phyloP scores from a whole-genome alignment of 2,797 vertebrate species.

The Microctenopoma lineatum region DNA sequence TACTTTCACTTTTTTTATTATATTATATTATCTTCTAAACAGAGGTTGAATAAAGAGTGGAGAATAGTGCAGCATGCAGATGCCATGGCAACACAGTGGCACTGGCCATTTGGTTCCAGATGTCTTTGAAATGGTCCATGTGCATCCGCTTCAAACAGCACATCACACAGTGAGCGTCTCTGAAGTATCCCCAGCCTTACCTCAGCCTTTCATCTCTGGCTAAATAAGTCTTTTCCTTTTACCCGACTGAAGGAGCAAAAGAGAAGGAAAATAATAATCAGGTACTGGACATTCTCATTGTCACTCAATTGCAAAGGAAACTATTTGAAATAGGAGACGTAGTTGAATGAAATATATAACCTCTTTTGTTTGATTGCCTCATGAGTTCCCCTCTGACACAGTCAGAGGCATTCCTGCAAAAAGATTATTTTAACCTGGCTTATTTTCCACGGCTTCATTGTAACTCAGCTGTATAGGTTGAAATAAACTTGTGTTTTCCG shows the following conservation, averaged over 20 bases:
- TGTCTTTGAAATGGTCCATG: conserved; percentile 77
- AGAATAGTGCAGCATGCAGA: conserved; percentile 51
- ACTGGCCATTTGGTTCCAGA: conserved; percentile 69
- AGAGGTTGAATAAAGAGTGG: conserved; percentile 40
- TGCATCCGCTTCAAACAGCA: conserved; percentile 74
- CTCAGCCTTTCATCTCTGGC: conserved; percentile 74
- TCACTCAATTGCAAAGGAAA: conserved; percentile 25
- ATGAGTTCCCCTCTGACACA: conserved; percentile 26
- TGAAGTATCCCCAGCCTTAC: conserved; percentile 69
- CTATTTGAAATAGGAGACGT: conserved; percentile 24
- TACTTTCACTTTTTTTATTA: conserved; percentile 36
- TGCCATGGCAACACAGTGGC: conserved; percentile 75
- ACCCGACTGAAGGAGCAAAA: conserved; percentile 32
- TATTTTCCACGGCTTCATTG: not conserved
- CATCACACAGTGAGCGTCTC: conserved; percentile 64
- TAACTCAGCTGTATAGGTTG: not conserved
- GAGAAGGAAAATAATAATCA: conserved; percentile 49
- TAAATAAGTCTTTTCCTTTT: conserved; percentile 60
- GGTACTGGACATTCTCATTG: conserved; percentile 22
- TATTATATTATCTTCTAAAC: conserved; percentile 43
- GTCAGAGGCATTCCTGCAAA: not conserved
- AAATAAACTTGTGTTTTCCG: not conserved
- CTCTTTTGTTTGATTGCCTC: conserved; percentile 36
- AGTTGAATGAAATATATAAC: conserved; percentile 10
- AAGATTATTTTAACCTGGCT: conserved; percentile 8